Percentiles rank a stretch among this genome's conserved stretches.
Conservation (phyloP, 2,888 invertebrate species). For the Nudaria mundana region DNA sequence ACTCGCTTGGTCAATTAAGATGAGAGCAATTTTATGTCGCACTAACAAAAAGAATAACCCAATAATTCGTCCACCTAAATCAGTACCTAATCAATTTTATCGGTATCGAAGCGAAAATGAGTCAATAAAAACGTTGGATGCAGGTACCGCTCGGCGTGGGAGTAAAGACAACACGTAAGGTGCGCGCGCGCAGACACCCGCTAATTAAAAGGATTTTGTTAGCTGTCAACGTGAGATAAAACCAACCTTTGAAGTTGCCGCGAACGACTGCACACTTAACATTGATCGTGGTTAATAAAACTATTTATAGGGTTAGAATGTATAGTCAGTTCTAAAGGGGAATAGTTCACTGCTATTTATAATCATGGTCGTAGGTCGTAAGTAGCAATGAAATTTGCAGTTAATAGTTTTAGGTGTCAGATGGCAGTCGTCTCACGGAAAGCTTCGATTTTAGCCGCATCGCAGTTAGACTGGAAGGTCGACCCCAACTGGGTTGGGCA, state of each 20-base stretch:
- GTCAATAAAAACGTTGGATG: conserved; percentile 41
- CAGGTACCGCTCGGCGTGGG: conserved; percentile 43
- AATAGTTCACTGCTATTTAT: conserved; percentile 26
- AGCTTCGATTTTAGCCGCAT: no score
- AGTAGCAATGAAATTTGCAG: conserved; percentile 16
- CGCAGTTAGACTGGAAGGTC: no score
- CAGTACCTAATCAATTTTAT: conserved; percentile 30
- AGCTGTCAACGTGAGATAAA: conserved; percentile 76
- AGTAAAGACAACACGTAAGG: conserved; percentile 41
- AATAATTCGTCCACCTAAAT: conserved; percentile 7
- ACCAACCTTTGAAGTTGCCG: conserved; percentile 62
- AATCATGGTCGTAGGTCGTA: conserved; percentile 20
- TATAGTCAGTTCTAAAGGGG: conserved; percentile 23
- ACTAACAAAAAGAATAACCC: no score
- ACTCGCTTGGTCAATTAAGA: no score
- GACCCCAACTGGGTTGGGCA: no score
- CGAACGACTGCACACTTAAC: conserved; percentile 34
- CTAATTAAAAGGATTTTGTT: conserved; percentile 81
- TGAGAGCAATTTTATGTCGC: no score
- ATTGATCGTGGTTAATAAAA: conserved; percentile 32
- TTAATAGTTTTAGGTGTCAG: conserved; percentile 9
- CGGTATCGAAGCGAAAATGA: conserved; percentile 34
- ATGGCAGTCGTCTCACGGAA: no score
- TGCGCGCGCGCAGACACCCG: conserved; percentile 41
- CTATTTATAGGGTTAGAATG: conserved; percentile 35